Evolutionary conservation across 2,113 vertebrate genomes (phyloP).

Genomic region (Corythoichthys haematopterus): DNA sequence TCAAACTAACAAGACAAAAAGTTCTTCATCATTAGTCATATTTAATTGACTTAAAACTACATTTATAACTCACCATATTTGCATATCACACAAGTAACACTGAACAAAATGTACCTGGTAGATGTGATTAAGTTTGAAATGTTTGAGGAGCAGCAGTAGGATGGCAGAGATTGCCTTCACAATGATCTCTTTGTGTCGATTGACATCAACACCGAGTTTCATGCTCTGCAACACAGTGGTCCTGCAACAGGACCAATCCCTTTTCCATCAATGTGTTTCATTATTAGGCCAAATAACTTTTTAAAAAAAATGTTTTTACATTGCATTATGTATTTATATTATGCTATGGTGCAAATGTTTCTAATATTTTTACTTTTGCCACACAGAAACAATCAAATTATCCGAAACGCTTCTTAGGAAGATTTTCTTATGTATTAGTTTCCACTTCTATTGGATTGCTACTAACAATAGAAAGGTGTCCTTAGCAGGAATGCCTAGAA

Average conservation of each 20-base stretch:
- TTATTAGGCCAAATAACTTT: background rate
- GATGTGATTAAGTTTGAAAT: slow-evolving; percentile 96
- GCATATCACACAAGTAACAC: background rate
- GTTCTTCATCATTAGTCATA: background rate
- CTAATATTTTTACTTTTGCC: too few species aligned
- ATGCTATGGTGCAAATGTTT: too few species aligned
- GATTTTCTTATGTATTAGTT: background rate
- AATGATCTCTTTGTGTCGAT: slow-evolving; percentile 96
- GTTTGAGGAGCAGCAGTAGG: slow-evolving; percentile 90
- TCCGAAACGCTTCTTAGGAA: background rate
- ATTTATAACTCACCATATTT: background rate
- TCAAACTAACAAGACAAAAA: slow-evolving; percentile 78
- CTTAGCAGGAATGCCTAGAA: background rate
- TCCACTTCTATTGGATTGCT: background rate
- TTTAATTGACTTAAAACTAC: background rate
- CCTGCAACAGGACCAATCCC: slow-evolving; percentile 56
- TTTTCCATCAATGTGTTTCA: background rate
- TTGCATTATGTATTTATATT: too few species aligned
- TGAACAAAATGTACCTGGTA: slow-evolving; percentile 79
- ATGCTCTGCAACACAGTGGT: slow-evolving; percentile 97
- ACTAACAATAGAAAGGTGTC: background rate
- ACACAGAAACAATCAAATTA: background rate
- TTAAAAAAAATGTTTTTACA: background rate
- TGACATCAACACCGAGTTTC: slow-evolving; percentile 96
- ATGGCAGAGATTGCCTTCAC: slow-evolving; percentile 96